A percentile compares a stretch with the other conserved stretches of the same genome.
Evolutionary conservation across 2,113 vertebrate species (phyloP).

Genomic region (Atrichornis clamosus): DNA sequence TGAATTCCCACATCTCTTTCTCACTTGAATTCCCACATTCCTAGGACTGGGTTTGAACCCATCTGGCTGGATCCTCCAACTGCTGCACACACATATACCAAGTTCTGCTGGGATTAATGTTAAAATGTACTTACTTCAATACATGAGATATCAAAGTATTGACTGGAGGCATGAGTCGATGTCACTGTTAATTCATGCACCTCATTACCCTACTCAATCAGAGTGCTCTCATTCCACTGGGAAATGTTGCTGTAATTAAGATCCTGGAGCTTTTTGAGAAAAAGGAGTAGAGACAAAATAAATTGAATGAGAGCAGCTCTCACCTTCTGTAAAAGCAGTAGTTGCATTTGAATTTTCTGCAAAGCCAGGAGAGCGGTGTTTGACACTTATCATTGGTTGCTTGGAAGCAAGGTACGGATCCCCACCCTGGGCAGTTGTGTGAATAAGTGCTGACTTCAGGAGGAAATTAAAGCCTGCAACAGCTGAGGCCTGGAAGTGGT

Average conservation of each 20-base stretch:
- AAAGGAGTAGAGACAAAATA: not conserved
- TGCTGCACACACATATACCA: not conserved
- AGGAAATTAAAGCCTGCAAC: not conserved
- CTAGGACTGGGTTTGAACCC: not conserved
- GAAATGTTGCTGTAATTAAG: conserved; percentile 13
- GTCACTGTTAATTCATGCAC: not conserved
- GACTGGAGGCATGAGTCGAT: not conserved
- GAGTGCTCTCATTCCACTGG: not conserved
- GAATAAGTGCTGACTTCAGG: not conserved
- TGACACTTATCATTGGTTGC: not conserved
- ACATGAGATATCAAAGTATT: not conserved
- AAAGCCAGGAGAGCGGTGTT: not conserved
- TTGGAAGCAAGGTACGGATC: not conserved
- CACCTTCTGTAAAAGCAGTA: not conserved
- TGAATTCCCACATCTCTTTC: not conserved
- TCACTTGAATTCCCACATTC: not conserved
- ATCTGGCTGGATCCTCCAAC: not conserved
- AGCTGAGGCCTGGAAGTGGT: not conserved
- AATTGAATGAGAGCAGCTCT: not conserved
- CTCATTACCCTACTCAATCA: not conserved
- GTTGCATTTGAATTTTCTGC: not conserved
- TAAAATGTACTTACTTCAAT: not conserved
- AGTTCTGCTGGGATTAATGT: not conserved
- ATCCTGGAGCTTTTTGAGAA: not conserved
- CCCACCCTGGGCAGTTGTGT: accelerated